Conservation (phyloP, 2,888 invertebrate species). For the Dicranocentrus wangi region DNA sequence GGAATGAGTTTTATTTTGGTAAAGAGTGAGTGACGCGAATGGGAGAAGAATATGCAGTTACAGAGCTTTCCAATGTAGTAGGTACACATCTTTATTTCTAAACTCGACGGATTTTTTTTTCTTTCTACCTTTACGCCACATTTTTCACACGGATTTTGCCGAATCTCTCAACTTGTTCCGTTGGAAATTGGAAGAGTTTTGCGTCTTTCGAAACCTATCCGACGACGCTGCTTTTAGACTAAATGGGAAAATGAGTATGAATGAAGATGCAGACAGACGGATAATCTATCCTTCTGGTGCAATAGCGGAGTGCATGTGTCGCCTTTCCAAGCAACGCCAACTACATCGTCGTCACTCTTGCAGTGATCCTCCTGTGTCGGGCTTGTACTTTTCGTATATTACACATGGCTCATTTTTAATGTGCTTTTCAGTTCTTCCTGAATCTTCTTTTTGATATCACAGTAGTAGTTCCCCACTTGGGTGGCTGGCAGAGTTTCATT, state of each 20-base stretch:
- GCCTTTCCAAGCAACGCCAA: too few species aligned
- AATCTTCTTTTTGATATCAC: slow-evolving; percentile 43
- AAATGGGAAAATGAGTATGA: background rate
- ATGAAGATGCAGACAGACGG: too few species aligned
- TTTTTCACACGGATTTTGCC: slow-evolving; percentile 43
- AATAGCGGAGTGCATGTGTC: background rate
- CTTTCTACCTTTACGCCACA: slow-evolving; percentile 47
- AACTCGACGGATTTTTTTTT: background rate
- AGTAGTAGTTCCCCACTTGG: background rate
- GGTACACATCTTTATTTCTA: background rate
- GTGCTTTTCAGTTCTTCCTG: slow-evolving; percentile 37
- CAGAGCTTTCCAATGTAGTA: too few species aligned
- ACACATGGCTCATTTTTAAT: slow-evolving; percentile 35
- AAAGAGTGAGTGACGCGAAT: background rate
- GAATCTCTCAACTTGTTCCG: too few species aligned
- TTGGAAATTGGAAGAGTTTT: background rate
- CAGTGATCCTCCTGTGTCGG: background rate
- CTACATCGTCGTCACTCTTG: too few species aligned
- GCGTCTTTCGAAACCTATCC: background rate
- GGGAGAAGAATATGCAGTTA: too few species aligned
- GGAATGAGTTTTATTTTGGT: slow-evolving; percentile 25
- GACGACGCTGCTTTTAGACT: background rate
- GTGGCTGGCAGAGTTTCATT: slow-evolving; percentile 14
- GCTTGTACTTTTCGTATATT: background rate
- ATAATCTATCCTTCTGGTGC: background rate